Percentiles rank a stretch among this genome's conserved stretches.
Evolutionary conservation across 2,888 invertebrate species (phyloP).

Genomic region (Heliothis peltigera): DNA sequence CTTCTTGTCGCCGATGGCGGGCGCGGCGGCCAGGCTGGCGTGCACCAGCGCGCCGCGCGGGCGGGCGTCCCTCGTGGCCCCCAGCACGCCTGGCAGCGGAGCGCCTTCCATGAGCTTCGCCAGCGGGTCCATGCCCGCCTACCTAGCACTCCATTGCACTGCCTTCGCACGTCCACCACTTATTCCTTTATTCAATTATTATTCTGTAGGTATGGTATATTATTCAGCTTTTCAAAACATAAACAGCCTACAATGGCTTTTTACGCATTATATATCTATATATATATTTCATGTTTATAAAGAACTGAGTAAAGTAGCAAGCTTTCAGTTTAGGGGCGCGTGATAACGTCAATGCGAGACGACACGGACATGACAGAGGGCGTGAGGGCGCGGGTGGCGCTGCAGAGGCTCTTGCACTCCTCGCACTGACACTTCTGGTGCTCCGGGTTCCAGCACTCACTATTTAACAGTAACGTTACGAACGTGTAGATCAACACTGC

Average conservation of each 20-base stretch:
- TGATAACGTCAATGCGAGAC: conserved; percentile 74
- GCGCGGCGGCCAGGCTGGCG: conserved; percentile 93
- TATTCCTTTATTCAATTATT: conserved; percentile 11
- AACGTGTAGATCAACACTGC: conserved; percentile 82
- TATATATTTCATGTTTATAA: conserved; percentile 18
- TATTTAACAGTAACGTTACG: conserved; percentile 75
- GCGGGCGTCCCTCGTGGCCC: conserved; percentile 88
- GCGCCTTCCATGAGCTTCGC: conserved; percentile 95
- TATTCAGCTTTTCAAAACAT: conserved; percentile 4
- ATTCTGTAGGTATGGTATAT: conserved; percentile 22
- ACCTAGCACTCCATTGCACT: conserved; percentile 61
- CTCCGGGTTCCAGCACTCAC: conserved; percentile 78
- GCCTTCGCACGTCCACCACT: conserved; percentile 31
- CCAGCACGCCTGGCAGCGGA: conserved; percentile 90
- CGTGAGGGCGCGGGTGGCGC: conserved; percentile 60
- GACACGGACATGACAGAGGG: conserved; percentile 77
- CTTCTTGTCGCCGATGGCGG: conserved; percentile 92
- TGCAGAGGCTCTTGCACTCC: conserved; percentile 78
- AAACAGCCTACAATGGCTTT: conserved; percentile 6
- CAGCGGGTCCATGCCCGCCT: conserved; percentile 93
- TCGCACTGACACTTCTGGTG: conserved; percentile 81
- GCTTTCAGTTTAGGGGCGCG: conserved; percentile 63
- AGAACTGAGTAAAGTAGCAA: conserved; percentile 35
- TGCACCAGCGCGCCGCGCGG: conserved; percentile 94
- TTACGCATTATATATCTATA: not conserved